Base-by-base conservation (phyloP, 2,797 vertebrate genomes). In the Emydoidea blandingii region DNA sequence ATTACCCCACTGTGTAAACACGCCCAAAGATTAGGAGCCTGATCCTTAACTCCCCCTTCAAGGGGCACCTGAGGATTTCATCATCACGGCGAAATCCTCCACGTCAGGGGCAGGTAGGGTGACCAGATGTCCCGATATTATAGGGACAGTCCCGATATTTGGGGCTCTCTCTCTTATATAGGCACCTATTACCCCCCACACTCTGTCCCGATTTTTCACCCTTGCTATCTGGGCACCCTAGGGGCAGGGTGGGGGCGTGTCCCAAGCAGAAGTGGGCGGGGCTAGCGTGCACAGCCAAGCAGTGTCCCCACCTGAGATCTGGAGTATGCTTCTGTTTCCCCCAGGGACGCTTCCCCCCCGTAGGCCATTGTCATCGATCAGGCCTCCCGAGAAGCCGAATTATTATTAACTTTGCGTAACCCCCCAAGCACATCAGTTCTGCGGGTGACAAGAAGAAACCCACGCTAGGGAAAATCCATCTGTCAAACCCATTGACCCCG, bases 381-480 rank as follows among this genome's bases (percentile, higher is more conserved):
- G 49, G 88, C 95, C 96, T 93, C 82, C 92, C 1, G 49, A n/a
- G 96, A 95, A 95, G 93, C 91, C 79, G 5, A 31, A 3, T 85
- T 81, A 52, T 79, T 86, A 74, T 79, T 89, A 68, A 0, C 74
- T 1, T 94, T 95, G 90, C 91, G 59, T 80, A 95, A 97, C 83
- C 57, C 86, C 88, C 87, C 83, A 84, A 76, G 27, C 83, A 65
- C 89, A 79, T 18, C 49, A 23, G 54, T 19, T 87, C 92, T 87
- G 92, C 81, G 78, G 94, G 91, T 94, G 95, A 79, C 1, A 1
- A 81, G 25, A 52, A 96, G 91, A 93, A 94, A 95, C 74, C 93
- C 85, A 74, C 87, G 87, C 90, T 95, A 92, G 92, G 92, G 90
- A 72, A 80, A 88, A 88, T 97, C 92, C 87, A 94, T 95, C 90